Evolutionary conservation across 2,797 vertebrate genomes (phyloP).

Genomic region (Pseudochirops cupreus): DNA sequence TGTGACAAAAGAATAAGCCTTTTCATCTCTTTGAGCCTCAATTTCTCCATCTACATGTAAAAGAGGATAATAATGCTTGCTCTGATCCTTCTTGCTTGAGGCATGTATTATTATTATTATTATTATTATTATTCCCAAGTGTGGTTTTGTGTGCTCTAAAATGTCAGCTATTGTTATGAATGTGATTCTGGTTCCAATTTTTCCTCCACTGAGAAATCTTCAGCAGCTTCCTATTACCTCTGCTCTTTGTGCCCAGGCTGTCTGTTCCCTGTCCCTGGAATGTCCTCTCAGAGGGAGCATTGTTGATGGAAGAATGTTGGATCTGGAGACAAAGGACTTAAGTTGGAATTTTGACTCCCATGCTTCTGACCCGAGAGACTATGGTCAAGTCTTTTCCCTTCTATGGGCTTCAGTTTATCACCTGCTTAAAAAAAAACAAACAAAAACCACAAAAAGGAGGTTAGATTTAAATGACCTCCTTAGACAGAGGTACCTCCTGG

Average conservation of each 20-base stretch:
- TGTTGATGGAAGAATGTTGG: background rate
- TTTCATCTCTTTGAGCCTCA: background rate
- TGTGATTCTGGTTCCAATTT: background rate
- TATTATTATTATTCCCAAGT: background rate
- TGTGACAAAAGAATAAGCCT: background rate
- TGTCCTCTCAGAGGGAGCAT: background rate
- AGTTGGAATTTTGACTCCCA: background rate
- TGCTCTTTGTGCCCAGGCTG: background rate
- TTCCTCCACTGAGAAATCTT: background rate
- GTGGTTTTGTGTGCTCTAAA: background rate
- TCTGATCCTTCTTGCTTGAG: background rate
- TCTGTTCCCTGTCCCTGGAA: background rate
- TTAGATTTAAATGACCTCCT: background rate
- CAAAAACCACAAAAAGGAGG: background rate
- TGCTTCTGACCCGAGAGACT: background rate
- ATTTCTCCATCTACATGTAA: background rate
- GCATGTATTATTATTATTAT: background rate
- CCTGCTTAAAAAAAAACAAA: background rate
- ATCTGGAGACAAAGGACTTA: background rate
- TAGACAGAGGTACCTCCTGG: background rate
- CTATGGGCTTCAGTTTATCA: background rate
- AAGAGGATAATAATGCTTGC: background rate
- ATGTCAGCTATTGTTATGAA: background rate
- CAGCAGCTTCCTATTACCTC: background rate
- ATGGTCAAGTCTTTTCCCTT: background rate